Conservation (phyloP, 2,888 invertebrate genomes). For the Sarcophaga carnaria region DNA sequence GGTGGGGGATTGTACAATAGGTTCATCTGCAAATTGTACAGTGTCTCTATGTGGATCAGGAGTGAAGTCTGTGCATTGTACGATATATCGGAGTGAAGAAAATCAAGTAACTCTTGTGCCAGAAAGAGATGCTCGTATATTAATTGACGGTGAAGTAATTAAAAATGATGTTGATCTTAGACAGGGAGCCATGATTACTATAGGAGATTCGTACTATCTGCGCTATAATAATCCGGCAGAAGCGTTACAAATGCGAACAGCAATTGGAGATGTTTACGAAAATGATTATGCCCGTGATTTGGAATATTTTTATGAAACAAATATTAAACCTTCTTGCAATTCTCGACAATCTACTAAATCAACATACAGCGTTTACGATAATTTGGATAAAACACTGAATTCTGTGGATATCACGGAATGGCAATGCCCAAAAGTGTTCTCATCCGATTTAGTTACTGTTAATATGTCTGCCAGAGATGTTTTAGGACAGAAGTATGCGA, state of each 20-base stretch:
- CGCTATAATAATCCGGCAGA: slow-evolving; percentile 96
- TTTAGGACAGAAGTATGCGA: slow-evolving; percentile 86
- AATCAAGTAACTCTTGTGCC: slow-evolving; percentile 93
- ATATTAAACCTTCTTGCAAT: slow-evolving; percentile 46
- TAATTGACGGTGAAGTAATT: slow-evolving; percentile 89
- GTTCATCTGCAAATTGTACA: slow-evolving; percentile 90
- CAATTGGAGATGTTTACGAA: slow-evolving; percentile 82
- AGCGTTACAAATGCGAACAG: slow-evolving; percentile 92
- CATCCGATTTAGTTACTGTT: slow-evolving; percentile 89
- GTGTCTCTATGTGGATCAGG: slow-evolving; percentile 92
- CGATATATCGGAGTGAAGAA: slow-evolving; percentile 90
- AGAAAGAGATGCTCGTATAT: slow-evolving; percentile 85
- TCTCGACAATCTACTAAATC: slow-evolving; percentile 15
- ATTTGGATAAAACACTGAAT: slow-evolving; percentile 45
- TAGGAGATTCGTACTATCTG: slow-evolving; percentile 94
- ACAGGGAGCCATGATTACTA: slow-evolving; percentile 95
- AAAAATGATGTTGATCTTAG: slow-evolving; percentile 88
- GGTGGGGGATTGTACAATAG: slow-evolving; percentile 92
- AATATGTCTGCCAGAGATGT: slow-evolving; percentile 92
- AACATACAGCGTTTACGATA: slow-evolving; percentile 35
- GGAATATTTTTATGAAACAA: slow-evolving; percentile 78
- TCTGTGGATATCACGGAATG: slow-evolving; percentile 84
- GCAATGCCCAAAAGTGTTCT: slow-evolving; percentile 89
- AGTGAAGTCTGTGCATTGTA: slow-evolving; percentile 92
- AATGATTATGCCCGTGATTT: slow-evolving; percentile 67